Conservation (phyloP, 2,113 vertebrate genomes). For the Bujurquina vittata region DNA sequence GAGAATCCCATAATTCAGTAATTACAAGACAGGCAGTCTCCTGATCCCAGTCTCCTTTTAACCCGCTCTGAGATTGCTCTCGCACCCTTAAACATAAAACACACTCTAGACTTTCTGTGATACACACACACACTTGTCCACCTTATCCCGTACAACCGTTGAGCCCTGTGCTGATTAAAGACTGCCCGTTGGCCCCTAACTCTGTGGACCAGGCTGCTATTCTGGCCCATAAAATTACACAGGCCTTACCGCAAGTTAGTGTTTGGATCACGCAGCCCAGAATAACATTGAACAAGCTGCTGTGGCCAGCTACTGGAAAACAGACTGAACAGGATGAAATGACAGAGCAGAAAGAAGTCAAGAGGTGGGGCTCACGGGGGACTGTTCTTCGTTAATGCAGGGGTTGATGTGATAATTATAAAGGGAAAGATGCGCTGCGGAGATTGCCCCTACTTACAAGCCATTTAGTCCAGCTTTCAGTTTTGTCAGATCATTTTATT, state of each 20-base stretch:
- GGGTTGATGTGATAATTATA: conserved; percentile 35
- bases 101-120: neutral
- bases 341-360: conserved; percentile 15
- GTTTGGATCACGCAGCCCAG: conserved; percentile 37
- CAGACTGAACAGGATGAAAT: conserved; percentile 23
- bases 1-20: conserved; percentile 44
- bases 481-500: conserved; percentile 18
- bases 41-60: conserved; percentile 25
- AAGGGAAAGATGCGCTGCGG: conserved; percentile 18
- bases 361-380: conserved; percentile 5
- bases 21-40: conserved; percentile 44
- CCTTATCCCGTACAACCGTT: neutral
- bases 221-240: conserved; percentile 61
- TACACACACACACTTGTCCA: conserved; percentile 9
- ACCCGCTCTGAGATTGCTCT: conserved; percentile 12
- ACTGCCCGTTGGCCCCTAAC: neutral
- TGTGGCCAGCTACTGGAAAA: conserved; percentile 19
- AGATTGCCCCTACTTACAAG: conserved; percentile 13
- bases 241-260: conserved; percentile 36
- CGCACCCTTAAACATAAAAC: neutral
- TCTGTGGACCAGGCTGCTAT: conserved; percentile 33
- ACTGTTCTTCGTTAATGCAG: neutral
- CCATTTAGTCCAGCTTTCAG: conserved; percentile 15
- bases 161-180: conserved; percentile 53
- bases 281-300: conserved; percentile 50